Evolutionary conservation across 2,113 vertebrate species (phyloP).

Genomic region (Gulo gulo): DNA sequence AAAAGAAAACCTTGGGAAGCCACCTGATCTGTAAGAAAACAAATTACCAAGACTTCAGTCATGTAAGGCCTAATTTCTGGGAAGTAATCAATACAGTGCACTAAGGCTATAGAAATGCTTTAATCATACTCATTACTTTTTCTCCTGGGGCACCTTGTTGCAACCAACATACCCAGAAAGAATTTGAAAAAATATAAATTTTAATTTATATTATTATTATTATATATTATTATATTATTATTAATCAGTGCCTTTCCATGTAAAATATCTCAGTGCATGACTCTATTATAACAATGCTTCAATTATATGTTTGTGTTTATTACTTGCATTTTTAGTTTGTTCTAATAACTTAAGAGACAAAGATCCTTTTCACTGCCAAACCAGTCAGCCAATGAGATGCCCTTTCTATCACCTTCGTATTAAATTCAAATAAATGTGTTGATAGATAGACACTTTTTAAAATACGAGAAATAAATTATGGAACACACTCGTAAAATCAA

Average conservation of each 20-base stretch:
- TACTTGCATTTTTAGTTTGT: neutral
- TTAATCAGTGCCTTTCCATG: neutral
- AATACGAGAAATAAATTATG: neutral
- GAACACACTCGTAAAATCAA: neutral
- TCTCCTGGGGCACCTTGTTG: neutral
- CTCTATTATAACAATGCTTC: neutral
- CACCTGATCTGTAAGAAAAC: neutral
- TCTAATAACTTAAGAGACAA: neutral
- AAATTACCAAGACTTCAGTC: neutral
- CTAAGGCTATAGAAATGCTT: neutral
- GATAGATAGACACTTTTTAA: neutral
- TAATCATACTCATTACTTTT: neutral
- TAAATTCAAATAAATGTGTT: neutral
- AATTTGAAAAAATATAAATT: neutral
- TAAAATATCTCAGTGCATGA: neutral
- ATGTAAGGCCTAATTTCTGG: neutral
- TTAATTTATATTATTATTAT: too few relatives aligned
- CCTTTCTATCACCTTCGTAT: neutral
- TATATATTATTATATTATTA: too few relatives aligned
- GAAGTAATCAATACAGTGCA: neutral
- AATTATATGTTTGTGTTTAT: neutral
- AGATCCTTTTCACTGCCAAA: neutral
- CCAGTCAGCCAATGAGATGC: neutral
- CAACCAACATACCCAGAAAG: neutral
- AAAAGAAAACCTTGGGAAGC: neutral